Evolutionary conservation across 2,797 vertebrate genomes (phyloP).

Genomic region (Myotis myotis): DNA sequence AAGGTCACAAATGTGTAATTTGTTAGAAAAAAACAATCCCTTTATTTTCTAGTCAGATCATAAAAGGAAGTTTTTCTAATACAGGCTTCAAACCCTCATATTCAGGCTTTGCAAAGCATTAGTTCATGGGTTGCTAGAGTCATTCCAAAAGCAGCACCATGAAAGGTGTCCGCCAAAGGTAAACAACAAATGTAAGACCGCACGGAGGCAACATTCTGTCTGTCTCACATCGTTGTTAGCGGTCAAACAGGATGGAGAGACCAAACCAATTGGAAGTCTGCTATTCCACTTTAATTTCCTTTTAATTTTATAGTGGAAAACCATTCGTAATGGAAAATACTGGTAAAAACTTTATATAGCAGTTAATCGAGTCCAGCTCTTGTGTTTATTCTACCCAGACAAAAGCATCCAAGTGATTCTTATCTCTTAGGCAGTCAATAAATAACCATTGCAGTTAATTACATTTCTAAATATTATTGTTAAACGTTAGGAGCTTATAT

Average conservation of each 20-base stretch:
- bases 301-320: constrained; percentile 52
- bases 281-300: constrained; percentile 57
- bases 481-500: neutral
- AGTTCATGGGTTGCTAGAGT: constrained; percentile 43
- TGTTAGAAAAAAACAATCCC: neutral
- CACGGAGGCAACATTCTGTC: constrained; percentile 57
- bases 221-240: constrained; percentile 60
- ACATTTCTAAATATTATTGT: constrained; percentile 32
- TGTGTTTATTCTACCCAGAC: constrained; percentile 77
- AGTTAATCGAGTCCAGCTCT: constrained; percentile 83
- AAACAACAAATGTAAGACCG: constrained; percentile 33
- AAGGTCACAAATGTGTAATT: constrained; percentile 4
- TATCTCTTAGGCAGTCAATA: constrained; percentile 66
- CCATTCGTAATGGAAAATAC: constrained; percentile 56
- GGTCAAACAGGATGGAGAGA: constrained; percentile 64
- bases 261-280: constrained; percentile 54
- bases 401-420: constrained; percentile 56
- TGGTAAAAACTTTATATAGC: constrained; percentile 70
- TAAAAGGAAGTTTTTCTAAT: constrained; percentile 51
- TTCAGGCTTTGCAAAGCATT: constrained; percentile 67
- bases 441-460: constrained; percentile 1
- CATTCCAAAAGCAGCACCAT: constrained; percentile 19
- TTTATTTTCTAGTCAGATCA: neutral
- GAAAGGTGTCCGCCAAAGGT: neutral
- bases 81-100: constrained; percentile 9